Evolutionary conservation across 2,797 vertebrate species (phyloP), one percentile per base, ranked within the genome.

Genomic region (Geotrypetes seraphini): DNA sequence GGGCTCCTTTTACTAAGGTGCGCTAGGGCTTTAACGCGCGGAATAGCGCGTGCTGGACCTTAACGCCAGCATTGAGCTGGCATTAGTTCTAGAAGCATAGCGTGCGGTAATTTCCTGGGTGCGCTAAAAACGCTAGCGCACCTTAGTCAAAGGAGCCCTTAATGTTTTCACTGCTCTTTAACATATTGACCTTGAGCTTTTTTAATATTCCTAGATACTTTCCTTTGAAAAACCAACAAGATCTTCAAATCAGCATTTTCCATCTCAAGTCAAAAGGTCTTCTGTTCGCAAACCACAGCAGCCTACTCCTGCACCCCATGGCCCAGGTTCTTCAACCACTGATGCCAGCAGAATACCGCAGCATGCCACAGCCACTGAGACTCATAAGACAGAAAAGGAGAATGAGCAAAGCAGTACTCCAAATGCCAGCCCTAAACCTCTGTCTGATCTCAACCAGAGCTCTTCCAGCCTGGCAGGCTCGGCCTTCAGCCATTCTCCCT

Each of bases 211-310:
- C 4, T 50, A 97, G 94, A 72, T 96, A 12, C 75, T 98, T 38
- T 81, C 67, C 40, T 60, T 86, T 33, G 83, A 91, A 39, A 86
- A 75, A 32, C 66, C 37, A 29, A 6, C 66, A 1, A 36, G 50
- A 2, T 45, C 79, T 49, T 60, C 85, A 3, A 77, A 83, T 53
- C 60, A 85, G 42, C 84, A 81, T 2, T 83, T 91, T 22, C 79
- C 86, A 2, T 81, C 82, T 22, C 86, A 88, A 69, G 79, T 89
- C 1, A 81, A 71, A 41, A 86, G 80, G 33, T 66, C 82, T 1
- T 76, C 67, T 14, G 22, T 76, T 16, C 73, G 79, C 70, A 72
- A 71, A 58, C 61, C 49, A 25, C 75, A 78, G 41, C 81, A 65
- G 48, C 39, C 53, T 6, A 63, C 68, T 8, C 61, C 71, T 31